Conservation (phyloP, 2,113 vertebrate species). For the Ptychochromis oligacanthus region DNA sequence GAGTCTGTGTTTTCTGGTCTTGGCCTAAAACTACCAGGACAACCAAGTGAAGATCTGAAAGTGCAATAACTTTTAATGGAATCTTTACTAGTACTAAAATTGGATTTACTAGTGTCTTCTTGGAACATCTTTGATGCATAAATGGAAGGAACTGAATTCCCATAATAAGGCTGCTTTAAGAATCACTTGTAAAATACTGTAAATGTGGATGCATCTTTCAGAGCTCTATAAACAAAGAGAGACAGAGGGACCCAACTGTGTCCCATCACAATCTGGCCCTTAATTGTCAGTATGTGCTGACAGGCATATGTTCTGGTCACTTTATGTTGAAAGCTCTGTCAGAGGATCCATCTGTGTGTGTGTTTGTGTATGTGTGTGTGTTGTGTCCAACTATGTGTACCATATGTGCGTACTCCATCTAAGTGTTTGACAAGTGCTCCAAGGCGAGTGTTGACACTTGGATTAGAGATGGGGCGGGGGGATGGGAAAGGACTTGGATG, state of each 20-base stretch:
- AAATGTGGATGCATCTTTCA: not conserved
- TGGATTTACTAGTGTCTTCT: not conserved
- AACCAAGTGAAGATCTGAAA: not conserved
- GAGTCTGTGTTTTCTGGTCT: not conserved
- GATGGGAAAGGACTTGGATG: slow-evolving; percentile 22
- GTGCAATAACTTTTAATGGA: not conserved
- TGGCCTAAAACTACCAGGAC: not conserved
- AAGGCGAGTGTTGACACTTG: slow-evolving; percentile 61
- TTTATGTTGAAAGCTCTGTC: slow-evolving; percentile 54
- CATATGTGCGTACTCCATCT: slow-evolving; percentile 33
- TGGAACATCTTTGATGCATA: not conserved
- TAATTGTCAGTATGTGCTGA: slow-evolving; percentile 50
- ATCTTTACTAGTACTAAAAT: not conserved
- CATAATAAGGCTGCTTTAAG: not conserved
- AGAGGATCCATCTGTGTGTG: slow-evolving; percentile 44
- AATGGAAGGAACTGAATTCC: not conserved
- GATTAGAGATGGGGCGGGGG: slow-evolving; percentile 29
- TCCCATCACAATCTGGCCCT: slow-evolving; percentile 23
- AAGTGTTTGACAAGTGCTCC: slow-evolving; percentile 50
- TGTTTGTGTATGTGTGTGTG: not conserved
- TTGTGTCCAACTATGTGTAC: not conserved
- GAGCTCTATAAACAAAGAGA: not conserved
- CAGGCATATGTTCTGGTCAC: slow-evolving; percentile 54
- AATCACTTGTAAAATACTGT: not conserved
- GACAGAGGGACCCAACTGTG: slow-evolving; percentile 5